phyloP scores from a whole-genome alignment of 2,888 invertebrate species.

The Meteorus colon region DNA sequence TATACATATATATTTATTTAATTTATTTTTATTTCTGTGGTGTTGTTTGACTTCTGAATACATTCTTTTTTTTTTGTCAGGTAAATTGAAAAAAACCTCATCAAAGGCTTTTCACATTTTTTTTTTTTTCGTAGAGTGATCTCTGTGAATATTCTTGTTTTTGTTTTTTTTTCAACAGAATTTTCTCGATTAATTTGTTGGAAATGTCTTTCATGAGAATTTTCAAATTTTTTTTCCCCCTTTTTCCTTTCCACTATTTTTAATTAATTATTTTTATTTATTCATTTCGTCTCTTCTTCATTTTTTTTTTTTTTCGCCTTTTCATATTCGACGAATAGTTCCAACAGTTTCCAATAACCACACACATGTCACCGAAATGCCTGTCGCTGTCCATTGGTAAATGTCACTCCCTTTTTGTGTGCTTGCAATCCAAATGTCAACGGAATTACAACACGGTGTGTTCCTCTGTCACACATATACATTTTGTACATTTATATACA shows the following conservation, averaged over 20 bases:
- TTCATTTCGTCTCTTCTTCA: not conserved
- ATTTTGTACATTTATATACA: not conserved
- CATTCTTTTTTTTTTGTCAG: not conserved
- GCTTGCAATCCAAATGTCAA: slow-evolving; percentile 24
- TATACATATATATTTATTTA: not conserved
- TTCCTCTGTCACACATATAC: not conserved
- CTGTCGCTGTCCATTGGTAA: slow-evolving; percentile 22
- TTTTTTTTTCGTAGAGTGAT: not conserved
- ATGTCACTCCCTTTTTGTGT: slow-evolving; percentile 28
- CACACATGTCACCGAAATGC: slow-evolving; percentile 7
- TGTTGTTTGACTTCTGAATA: not conserved
- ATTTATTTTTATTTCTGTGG: not conserved
- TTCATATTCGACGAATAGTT: not conserved
- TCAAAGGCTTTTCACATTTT: not conserved
- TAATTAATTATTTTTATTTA: not conserved
- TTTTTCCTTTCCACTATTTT: not conserved
- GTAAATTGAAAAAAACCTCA: not conserved
- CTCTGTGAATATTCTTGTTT: not conserved
- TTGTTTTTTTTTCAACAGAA: not conserved
- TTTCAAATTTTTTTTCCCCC: not conserved
- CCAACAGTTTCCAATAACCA: slow-evolving; percentile 1
- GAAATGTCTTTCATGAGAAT: too few relatives aligned
- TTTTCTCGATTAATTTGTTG: not conserved
- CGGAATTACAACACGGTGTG: slow-evolving; percentile 7
- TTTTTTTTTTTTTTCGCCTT: not conserved